A percentile compares a stretch with the other conserved stretches of the same genome.
Evolutionary conservation across 1,140 invertebrate genomes (phyloP).

Genomic region (Leptinotarsa undecemlineata): DNA sequence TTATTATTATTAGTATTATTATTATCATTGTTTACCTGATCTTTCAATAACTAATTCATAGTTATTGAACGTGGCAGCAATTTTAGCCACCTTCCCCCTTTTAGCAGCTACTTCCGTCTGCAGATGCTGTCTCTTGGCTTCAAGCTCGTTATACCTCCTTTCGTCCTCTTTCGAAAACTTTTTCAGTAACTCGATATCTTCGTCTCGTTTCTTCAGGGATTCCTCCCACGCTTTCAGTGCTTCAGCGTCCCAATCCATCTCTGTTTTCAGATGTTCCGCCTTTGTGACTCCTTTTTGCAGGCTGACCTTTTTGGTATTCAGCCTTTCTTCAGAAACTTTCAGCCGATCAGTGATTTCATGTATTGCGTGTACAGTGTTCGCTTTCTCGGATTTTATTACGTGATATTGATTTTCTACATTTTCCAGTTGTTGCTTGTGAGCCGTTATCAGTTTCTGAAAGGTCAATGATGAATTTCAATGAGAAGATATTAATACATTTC

Average conservation of each 20-base stretch:
- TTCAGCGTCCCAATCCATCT: constrained; percentile 64
- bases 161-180: constrained; percentile 67
- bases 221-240: constrained; percentile 66
- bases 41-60: constrained; percentile 61
- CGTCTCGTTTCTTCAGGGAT: constrained; percentile 62
- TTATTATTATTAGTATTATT: too few species aligned
- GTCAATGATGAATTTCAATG: background rate
- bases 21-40: constrained; percentile 35
- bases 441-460: constrained; percentile 59
- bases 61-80: constrained; percentile 58
- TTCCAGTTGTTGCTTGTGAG: constrained; percentile 65
- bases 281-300: constrained; percentile 56
- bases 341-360: constrained; percentile 58
- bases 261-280: constrained; percentile 61
- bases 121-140: constrained; percentile 59
- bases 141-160: constrained; percentile 62
- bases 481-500: too few species aligned
- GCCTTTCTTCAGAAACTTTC: constrained; percentile 56
- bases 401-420: constrained; percentile 64
- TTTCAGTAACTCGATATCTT: constrained; percentile 65
- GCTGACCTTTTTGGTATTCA: constrained; percentile 45
- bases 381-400: constrained; percentile 58
- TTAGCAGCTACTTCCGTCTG: constrained; percentile 59
- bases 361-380: constrained; percentile 59
- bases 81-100: constrained; percentile 55